These are phyloP conservation scores for Bettongia penicillata DNA, from an alignment of 2,113 vertebrate species.

Conservation along the genomic window DNA sequence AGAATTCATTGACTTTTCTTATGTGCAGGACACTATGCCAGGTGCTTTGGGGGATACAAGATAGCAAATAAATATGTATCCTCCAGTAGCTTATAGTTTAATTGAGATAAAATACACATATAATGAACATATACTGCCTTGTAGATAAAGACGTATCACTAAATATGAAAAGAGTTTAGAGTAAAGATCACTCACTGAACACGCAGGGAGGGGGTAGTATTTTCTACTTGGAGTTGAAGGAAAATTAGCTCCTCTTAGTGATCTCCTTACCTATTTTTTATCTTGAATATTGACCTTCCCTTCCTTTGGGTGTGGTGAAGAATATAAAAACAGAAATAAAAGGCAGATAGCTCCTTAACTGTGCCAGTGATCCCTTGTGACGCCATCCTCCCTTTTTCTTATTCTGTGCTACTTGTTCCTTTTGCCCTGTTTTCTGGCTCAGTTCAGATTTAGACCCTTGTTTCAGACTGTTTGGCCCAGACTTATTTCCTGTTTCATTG, in stretches of 20 bases:
- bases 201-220: not conserved
- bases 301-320: not conserved
- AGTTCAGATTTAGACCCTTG: not conserved
- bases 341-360: not conserved
- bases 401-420: not conserved
- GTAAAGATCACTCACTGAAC: not conserved
- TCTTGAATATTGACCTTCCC: not conserved
- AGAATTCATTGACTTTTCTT: not conserved
- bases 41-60: constrained; percentile 19
- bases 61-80: constrained; percentile 1
- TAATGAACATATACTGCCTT: not conserved
- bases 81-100: not conserved
- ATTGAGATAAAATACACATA: not conserved
- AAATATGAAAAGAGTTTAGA: constrained; percentile 16
- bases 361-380: not conserved
- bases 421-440: not conserved
- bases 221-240: not conserved
- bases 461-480: not conserved
- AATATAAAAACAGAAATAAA: not conserved
- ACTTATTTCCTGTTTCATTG: not conserved
- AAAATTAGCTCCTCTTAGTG: not conserved
- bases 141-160: not conserved
- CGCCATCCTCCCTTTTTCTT: not conserved
- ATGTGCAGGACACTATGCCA: not conserved
- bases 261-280: not conserved